Evolutionary conservation across 2,113 vertebrate genomes (phyloP).

Genomic region (Misgurnus mizolepis): DNA sequence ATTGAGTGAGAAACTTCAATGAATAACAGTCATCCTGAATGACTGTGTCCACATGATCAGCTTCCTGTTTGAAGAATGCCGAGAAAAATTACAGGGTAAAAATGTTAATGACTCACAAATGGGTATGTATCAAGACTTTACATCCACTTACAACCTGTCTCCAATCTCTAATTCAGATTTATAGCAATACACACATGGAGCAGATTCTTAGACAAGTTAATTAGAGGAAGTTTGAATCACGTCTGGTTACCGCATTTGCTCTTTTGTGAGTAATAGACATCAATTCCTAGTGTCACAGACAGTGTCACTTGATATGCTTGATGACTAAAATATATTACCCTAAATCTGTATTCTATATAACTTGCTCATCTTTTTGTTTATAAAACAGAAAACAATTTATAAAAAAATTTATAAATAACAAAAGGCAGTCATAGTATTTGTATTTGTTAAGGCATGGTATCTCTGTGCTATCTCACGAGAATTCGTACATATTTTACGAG

Average conservation of each 20-base stretch:
- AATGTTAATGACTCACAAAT: constrained; percentile 76
- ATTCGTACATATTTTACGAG: too few species aligned
- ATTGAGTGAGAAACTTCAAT: not conserved
- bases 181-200: constrained; percentile 70
- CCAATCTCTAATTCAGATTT: constrained; percentile 68
- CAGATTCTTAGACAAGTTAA: constrained; percentile 77
- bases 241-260: constrained; percentile 71
- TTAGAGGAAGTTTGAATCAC: constrained; percentile 70
- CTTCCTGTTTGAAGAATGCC: constrained; percentile 28
- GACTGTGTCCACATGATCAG: constrained; percentile 1
- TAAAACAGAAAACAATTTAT: too few species aligned
- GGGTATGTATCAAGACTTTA: constrained; percentile 53
- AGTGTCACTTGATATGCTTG: constrained; percentile 46
- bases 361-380: too few species aligned
- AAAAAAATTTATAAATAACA: too few species aligned
- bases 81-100: constrained; percentile 71
- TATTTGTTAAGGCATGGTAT: too few species aligned
- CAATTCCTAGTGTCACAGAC: constrained; percentile 65
- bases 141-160: constrained; percentile 57
- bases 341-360: too few species aligned
- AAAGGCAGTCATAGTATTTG: too few species aligned
- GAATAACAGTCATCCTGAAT: not conserved
- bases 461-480: too few species aligned
- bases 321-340: too few species aligned
- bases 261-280: constrained; percentile 71